Evolutionary conservation across 53 echinoderm and acorn worm genomes (phyloP), one percentile per base, ranked within the genome.

Genomic region (Holothuria scabra): DNA sequence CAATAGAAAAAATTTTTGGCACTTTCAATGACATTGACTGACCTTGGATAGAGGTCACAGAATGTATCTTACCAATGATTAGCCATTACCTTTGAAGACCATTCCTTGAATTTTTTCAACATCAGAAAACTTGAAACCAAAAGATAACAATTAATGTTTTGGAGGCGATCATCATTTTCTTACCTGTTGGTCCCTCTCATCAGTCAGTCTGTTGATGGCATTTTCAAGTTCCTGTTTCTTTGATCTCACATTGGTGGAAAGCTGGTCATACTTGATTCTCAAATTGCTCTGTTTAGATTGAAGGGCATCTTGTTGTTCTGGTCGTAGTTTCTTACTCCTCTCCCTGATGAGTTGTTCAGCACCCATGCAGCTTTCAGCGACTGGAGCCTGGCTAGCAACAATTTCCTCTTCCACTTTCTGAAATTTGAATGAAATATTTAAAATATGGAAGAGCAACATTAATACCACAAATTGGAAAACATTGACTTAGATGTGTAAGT

Each of bases 321-420:
- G 99, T 28, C 94, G 75, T 18, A 94, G 91, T 65, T 99, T 99
- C 85, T 93, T 94, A 49, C 90, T 88, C 52, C 90, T 90, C 84
- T 95, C 95, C 35, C 86, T 86, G 84, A 99, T 92, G 76, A 99
- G 92, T 56, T 93, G 94, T 37, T 90, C 84, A 10, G 99, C 99
- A 8, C 92, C 95, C 56, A 92, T 84, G 18, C 92, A 89, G 34
- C 92, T 91, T 52, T 99, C 90, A 34, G 90, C 90, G 8, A 99
- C 93, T 1, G 99, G 94, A 11, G 94, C 94, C 59, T 90, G 84
- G 70, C 89, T 81, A 16, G 70, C 33, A 24, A 65, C 65, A 12
- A 99, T 95, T 63, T 92, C 89, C 63, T 91, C 93, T 55, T 94
- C 99, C 19, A 99, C 92, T 86, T 87, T 92, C 94, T 97, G 58